Conservation (phyloP, 2,797 vertebrate species). For the Ctenosaura bakeri region DNA sequence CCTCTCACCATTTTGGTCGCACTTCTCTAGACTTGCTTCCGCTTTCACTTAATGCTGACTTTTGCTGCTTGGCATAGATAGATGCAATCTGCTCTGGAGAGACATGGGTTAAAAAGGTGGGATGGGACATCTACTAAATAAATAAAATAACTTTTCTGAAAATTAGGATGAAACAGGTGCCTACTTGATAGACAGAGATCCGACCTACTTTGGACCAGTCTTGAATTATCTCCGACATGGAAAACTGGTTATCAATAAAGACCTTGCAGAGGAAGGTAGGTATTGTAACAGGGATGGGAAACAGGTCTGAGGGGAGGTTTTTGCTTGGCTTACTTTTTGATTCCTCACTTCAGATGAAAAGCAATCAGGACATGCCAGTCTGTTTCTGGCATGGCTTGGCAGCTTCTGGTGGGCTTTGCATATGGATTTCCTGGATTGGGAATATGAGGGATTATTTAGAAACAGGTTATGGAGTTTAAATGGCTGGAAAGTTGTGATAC, state of each 20-base stretch:
- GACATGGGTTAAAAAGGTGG: not conserved
- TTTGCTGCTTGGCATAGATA: no score
- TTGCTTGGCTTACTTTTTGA: no score
- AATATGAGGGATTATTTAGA: not conserved
- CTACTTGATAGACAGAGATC: conserved; percentile 98
- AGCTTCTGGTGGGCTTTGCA: not conserved
- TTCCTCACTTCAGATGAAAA: not conserved
- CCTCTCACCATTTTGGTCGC: no score
- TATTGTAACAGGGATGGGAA: conserved; percentile 40
- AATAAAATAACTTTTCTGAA: not conserved
- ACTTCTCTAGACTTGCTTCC: no score
- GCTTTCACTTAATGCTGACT: no score
- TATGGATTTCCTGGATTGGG: not conserved
- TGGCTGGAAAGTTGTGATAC: not conserved
- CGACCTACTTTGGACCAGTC: conserved; percentile 96
- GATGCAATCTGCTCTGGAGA: not conserved
- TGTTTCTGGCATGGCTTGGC: not conserved
- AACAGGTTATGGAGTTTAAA: not conserved
- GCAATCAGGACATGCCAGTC: not conserved
- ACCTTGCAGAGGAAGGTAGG: conserved; percentile 98
- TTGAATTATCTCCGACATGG: conserved; percentile 98
- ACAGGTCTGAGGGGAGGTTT: not conserved
- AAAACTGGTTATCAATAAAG: conserved; percentile 97
- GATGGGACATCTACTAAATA: not conserved
- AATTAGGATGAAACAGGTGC: conserved; percentile 96